These are phyloP conservation scores for Anaspis maculata DNA, from an alignment of 2,888 invertebrate genomes.

Conservation along the genomic window DNA sequence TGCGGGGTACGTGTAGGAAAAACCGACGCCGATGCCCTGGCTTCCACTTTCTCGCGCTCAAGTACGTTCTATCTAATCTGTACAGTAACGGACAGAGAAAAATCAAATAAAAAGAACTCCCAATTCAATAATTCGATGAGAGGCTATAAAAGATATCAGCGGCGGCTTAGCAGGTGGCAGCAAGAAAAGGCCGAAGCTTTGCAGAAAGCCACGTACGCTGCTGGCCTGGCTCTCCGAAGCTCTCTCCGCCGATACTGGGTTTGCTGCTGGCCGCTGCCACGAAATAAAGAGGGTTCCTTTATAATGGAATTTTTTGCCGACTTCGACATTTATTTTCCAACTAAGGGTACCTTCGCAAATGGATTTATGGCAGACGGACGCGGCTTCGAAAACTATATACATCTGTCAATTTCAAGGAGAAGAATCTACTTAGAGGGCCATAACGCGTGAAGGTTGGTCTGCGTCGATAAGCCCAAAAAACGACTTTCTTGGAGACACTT, in stretches of 20 bases:
- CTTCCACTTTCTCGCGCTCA: conserved; percentile 4
- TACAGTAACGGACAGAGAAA: conserved; percentile 19
- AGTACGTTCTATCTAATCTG: conserved; percentile 19
- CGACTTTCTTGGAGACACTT: no score
- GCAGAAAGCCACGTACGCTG: conserved; percentile 19
- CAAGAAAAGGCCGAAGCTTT: conserved; percentile 21
- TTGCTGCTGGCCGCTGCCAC: no score
- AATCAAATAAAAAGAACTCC: conserved; percentile 26
- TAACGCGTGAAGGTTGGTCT: no score
- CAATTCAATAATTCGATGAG: conserved; percentile 29
- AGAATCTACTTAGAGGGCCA: no score
- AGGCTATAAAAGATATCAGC: conserved; percentile 25
- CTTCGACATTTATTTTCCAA: conserved; percentile 1
- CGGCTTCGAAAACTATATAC: no score
- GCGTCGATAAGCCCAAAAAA: no score
- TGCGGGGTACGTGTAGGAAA: no score
- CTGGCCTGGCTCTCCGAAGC: background rate
- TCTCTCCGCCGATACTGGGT: no score
- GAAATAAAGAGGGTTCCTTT: conserved; percentile 6
- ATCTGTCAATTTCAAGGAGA: no score
- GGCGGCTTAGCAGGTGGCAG: conserved; percentile 26
- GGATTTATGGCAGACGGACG: conserved; percentile 3
- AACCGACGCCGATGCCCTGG: conserved; percentile 2
- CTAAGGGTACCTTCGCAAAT: no score
- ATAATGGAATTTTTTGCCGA: conserved; percentile 13